Conservation (phyloP, 2,113 vertebrate species). For the Stegostoma tigrinum region DNA sequence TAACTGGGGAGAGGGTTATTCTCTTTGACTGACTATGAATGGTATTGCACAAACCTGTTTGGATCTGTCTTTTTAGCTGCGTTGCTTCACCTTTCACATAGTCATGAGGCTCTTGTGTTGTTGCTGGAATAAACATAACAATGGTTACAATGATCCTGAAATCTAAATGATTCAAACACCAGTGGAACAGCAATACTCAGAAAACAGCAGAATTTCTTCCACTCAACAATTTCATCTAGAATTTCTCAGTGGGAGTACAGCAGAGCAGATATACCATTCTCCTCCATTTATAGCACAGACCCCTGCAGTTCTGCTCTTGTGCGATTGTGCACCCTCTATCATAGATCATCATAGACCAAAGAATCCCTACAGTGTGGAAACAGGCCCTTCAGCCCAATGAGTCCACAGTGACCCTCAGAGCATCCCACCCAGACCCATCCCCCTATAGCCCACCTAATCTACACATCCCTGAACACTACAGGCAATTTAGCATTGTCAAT, state of each 20-base stretch:
- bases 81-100: conserved; percentile 8
- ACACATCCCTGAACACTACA: too few species aligned
- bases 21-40: neutral
- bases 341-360: too few species aligned
- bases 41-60: neutral
- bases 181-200: neutral
- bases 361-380: too few species aligned
- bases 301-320: neutral
- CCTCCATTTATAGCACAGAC: neutral
- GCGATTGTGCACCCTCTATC: neutral
- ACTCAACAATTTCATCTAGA: neutral
- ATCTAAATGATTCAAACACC: neutral
- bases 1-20: neutral
- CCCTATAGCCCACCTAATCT: too few species aligned
- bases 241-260: neutral
- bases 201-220: neutral
- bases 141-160: neutral
- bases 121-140: neutral
- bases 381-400: too few species aligned
- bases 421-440: too few species aligned
- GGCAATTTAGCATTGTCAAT: too few species aligned
- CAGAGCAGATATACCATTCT: neutral
- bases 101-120: neutral
- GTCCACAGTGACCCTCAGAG: too few species aligned
- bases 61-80: neutral